Evolutionary conservation across 2,888 invertebrate species (phyloP).

Genomic region (Caenorhabditis sp.): DNA sequence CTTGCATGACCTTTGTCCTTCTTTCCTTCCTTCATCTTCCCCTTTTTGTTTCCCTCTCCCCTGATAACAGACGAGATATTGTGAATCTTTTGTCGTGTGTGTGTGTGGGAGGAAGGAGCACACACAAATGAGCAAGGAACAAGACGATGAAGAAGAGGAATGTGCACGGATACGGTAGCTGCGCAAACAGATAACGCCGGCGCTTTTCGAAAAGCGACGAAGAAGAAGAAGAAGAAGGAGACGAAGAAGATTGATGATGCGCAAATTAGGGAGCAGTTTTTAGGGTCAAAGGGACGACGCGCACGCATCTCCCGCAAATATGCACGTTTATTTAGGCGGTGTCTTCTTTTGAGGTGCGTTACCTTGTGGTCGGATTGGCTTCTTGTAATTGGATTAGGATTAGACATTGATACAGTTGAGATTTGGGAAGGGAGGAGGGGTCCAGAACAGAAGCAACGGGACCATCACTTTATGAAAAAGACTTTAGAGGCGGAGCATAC

Average conservation of each 20-base stretch:
- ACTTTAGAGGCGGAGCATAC: too few relatives aligned
- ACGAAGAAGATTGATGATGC: conserved; percentile 43
- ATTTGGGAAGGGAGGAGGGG: too few relatives aligned
- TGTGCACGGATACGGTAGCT: conserved; percentile 25
- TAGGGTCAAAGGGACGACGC: conserved; percentile 23
- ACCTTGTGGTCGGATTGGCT: conserved; percentile 7
- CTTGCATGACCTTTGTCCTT: conserved; percentile 49
- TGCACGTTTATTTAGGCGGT: conserved; percentile 30
- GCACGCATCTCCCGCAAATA: conserved; percentile 44
- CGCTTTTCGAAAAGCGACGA: conserved; percentile 24
- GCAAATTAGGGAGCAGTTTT: conserved; percentile 53
- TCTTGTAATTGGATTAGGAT: conserved; percentile 43
- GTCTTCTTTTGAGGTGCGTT: conserved; percentile 10
- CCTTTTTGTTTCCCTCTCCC: conserved; percentile 15
- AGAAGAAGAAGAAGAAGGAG: conserved; percentile 10
- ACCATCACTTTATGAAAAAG: too few relatives aligned
- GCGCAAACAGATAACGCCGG: conserved; percentile 36
- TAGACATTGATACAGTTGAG: conserved; percentile 28
- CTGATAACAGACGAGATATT: conserved; percentile 27
- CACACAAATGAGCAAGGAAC: conserved; percentile 35
- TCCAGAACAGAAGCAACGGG: too few relatives aligned
- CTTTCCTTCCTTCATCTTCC: too few relatives aligned
- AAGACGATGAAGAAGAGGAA: conserved; percentile 6
- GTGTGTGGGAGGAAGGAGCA: conserved; percentile 8
- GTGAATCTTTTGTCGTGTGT: conserved; percentile 21